Evolutionary conservation across 2,797 vertebrate genomes (phyloP).

Genomic region (Chelonia mydas): DNA sequence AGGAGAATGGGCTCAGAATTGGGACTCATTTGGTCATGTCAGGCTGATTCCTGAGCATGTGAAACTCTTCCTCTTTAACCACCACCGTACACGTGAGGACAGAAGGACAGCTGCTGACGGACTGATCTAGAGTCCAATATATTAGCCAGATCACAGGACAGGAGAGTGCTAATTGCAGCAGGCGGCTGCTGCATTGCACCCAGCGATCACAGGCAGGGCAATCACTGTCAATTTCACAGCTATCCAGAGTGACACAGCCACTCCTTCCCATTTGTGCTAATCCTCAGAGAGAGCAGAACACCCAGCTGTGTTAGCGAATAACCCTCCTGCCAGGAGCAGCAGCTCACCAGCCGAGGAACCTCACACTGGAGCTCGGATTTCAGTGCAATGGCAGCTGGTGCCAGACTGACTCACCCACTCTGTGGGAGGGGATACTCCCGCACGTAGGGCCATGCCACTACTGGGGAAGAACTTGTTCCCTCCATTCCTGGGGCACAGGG

Average conservation of each 20-base stretch:
- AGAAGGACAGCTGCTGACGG: background rate
- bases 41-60: background rate
- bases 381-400: background rate
- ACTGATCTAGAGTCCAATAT: background rate
- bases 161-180: background rate
- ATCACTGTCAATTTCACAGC: background rate
- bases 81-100: background rate
- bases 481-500: background rate
- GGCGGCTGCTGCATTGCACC: background rate
- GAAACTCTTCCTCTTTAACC: background rate
- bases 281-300: background rate
- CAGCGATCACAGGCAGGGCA: background rate
- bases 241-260: accelerated
- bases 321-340: background rate
- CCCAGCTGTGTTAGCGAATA: background rate
- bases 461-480: background rate
- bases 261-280: background rate
- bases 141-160: background rate
- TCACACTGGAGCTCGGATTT: background rate
- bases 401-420: background rate
- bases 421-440: background rate
- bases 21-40: background rate
- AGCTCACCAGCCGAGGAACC: background rate
- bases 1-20: background rate
- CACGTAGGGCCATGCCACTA: background rate